A percentile compares a stretch with the other conserved stretches of the same genome.
Evolutionary conservation across 2,888 invertebrate species (phyloP).

Genomic region (Tenthredo distinguenda): DNA sequence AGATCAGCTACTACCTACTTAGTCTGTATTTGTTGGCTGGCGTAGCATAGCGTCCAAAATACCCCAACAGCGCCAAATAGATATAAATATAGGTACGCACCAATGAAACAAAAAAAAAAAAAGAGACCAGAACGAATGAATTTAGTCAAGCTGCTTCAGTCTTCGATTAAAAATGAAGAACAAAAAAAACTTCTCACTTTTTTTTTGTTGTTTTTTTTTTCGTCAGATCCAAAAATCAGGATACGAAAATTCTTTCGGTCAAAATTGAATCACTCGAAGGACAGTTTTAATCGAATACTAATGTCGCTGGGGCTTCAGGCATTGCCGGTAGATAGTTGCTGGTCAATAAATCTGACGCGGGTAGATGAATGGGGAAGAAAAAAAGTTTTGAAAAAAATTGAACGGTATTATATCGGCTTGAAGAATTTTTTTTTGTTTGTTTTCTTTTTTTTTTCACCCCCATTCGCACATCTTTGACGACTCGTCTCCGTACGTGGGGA

Average conservation of each 20-base stretch:
- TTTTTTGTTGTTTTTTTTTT: not conserved
- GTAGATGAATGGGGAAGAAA: not conserved
- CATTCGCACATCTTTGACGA: no score
- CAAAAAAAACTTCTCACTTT: not conserved
- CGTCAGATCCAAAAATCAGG: not conserved
- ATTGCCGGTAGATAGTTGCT: constrained; percentile 69
- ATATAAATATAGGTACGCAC: constrained; percentile 75
- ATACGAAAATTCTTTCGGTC: not conserved
- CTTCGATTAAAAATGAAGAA: constrained; percentile 27
- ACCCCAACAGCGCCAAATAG: constrained; percentile 76
- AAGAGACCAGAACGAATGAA: constrained; percentile 43
- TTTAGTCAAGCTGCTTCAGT: not conserved
- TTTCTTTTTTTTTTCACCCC: no score
- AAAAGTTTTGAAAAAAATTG: not conserved
- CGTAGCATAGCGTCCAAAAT: constrained; percentile 74
- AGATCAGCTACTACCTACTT: constrained; percentile 69
- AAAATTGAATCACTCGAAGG: not conserved
- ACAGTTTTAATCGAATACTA: constrained; percentile 3
- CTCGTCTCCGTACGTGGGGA: not conserved
- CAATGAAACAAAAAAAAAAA: constrained; percentile 48
- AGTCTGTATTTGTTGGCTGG: constrained; percentile 75
- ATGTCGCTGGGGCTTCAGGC: constrained; percentile 68
- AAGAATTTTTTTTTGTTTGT: not conserved
- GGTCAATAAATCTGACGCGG: constrained; percentile 22
- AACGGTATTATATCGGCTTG: not conserved